Evolutionary conservation across 2,797 vertebrate genomes (phyloP).

Genomic region (Myotis findleyi): DNA sequence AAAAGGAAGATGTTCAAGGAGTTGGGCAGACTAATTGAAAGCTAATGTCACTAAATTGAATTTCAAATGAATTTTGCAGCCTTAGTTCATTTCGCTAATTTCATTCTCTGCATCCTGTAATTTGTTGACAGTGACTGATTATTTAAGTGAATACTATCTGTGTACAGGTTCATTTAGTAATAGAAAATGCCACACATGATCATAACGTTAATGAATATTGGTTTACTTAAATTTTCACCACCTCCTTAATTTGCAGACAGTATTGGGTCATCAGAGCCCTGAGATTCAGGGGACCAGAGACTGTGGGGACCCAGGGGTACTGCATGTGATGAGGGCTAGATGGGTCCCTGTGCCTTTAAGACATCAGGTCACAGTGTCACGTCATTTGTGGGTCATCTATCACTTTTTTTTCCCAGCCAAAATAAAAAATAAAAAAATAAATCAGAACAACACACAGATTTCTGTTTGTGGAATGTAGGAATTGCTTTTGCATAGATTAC

Average conservation of each 20-base stretch:
- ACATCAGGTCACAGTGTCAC: neutral
- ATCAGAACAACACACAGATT: neutral
- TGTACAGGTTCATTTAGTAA: slow-evolving; percentile 75
- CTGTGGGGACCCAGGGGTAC: neutral
- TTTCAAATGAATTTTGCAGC: slow-evolving; percentile 83
- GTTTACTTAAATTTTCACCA: slow-evolving; percentile 49
- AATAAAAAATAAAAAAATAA: neutral
- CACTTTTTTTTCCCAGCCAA: neutral
- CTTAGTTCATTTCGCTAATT: slow-evolving; percentile 84
- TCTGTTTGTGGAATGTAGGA: neutral
- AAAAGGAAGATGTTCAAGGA: slow-evolving; percentile 69
- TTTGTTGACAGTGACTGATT: slow-evolving; percentile 85
- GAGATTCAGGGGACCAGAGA: neutral
- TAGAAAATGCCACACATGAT: slow-evolving; percentile 58
- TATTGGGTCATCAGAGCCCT: neutral
- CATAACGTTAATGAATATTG: slow-evolving; percentile 47
- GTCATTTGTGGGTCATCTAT: neutral
- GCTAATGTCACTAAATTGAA: slow-evolving; percentile 83
- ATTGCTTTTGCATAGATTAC: neutral
- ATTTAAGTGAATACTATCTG: slow-evolving; percentile 84
- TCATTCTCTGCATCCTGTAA: slow-evolving; percentile 80
- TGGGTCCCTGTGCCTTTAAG: neutral
- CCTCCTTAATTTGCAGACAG: neutral
- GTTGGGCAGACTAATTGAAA: slow-evolving; percentile 82
- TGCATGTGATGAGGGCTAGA: neutral